Conservation (phyloP, 1,140 invertebrate genomes). For the Achatina immaculata region DNA sequence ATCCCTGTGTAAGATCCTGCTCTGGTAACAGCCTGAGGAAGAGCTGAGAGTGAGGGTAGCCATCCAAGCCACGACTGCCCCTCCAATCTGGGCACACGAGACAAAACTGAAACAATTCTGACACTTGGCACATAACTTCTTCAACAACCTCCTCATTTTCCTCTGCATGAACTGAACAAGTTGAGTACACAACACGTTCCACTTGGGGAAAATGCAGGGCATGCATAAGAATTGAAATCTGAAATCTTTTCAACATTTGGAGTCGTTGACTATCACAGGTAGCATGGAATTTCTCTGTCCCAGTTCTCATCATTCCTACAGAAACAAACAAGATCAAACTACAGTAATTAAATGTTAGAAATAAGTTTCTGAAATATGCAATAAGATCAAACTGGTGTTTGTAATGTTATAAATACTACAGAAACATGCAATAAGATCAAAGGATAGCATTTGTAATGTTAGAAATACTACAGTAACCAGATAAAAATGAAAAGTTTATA, state of each 20-base stretch:
- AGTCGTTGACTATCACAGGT: conserved; percentile 47
- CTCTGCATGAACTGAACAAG: conserved; percentile 89
- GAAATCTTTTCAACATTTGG: conserved; percentile 80
- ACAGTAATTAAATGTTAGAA: neutral
- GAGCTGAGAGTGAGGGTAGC: conserved; percentile 58
- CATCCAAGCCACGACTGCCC: conserved; percentile 62
- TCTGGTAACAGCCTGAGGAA: conserved; percentile 85
- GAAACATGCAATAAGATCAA: no score
- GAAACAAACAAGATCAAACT: neutral
- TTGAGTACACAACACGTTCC: conserved; percentile 92
- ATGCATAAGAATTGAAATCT: conserved; percentile 86
- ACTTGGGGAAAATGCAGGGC: conserved; percentile 88
- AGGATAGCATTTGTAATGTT: no score
- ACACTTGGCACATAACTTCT: conserved; percentile 71
- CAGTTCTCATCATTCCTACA: conserved; percentile 2
- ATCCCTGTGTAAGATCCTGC: conserved; percentile 88
- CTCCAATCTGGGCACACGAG: conserved; percentile 61
- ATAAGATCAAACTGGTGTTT: neutral
- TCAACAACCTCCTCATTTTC: conserved; percentile 93
- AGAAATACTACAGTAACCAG: no score
- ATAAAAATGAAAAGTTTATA: no score
- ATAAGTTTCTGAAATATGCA: neutral
- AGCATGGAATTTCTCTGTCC: neutral
- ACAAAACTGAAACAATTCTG: conserved; percentile 50
- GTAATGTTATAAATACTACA: no score